phyloP scores from a whole-genome alignment of 30 jellyfish, hydroid and myxozoan species.

The Cassiopea andromeda region DNA sequence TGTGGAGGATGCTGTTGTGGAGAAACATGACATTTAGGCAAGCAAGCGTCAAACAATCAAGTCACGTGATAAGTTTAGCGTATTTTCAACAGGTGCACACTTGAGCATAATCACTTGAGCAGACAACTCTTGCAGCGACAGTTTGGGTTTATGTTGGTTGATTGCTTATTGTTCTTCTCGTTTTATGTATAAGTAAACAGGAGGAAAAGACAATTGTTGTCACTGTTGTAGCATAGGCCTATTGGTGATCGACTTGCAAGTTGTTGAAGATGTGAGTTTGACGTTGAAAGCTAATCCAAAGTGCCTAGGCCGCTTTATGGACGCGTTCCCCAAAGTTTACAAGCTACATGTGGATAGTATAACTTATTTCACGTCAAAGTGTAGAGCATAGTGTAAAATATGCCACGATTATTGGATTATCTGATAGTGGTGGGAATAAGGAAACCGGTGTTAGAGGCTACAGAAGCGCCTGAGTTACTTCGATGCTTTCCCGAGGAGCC shows the following conservation, averaged over 20 bases:
- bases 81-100: slow-evolving; percentile 63
- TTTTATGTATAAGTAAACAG: neutral
- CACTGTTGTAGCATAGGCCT: neutral
- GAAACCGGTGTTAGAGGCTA: slow-evolving; percentile 82
- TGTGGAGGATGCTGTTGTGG: neutral
- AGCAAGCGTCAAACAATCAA: slow-evolving; percentile 8
- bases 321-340: neutral
- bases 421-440: slow-evolving; percentile 78
- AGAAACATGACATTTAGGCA: neutral
- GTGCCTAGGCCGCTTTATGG: neutral
- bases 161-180: neutral
- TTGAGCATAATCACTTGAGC: slow-evolving; percentile 68
- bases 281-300: neutral
- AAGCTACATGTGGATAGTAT: neutral
- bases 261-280: neutral
- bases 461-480: slow-evolving; percentile 89
- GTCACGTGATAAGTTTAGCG: slow-evolving; percentile 22
- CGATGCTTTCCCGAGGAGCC: slow-evolving; percentile 78
- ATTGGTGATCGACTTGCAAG: neutral
- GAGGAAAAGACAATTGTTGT: neutral
- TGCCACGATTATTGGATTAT: slow-evolving; percentile 88
- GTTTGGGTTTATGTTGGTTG: neutral
- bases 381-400: neutral
- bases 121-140: neutral
- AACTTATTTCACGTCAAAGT: neutral